These are phyloP conservation scores for Saccopteryx bilineata DNA, from an alignment of 2,113 vertebrate species.

Conservation along the genomic window DNA sequence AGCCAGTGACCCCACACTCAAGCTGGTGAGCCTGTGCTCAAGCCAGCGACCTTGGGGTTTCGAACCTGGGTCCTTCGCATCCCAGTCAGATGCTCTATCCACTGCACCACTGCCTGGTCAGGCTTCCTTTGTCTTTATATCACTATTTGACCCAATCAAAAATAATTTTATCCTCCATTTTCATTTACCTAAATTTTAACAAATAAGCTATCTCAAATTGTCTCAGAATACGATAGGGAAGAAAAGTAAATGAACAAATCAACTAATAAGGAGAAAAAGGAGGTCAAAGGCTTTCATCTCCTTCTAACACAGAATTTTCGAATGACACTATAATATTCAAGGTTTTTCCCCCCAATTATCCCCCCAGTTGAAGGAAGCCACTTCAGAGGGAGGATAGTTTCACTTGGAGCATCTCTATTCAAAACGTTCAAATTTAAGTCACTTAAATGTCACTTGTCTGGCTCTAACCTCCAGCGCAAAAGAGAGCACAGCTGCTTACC, in stretches of 20 bases:
- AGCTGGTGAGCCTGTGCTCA: no score
- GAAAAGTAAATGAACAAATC: neutral
- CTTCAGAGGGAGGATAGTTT: neutral
- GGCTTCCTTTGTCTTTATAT: neutral
- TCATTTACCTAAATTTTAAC: neutral
- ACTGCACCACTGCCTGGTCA: no score
- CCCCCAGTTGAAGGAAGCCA: neutral
- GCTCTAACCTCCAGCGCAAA: rapidly evolving
- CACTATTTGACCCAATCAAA: neutral
- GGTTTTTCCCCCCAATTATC: neutral
- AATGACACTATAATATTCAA: neutral
- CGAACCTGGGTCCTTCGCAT: no score
- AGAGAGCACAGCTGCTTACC: conserved; percentile 86
- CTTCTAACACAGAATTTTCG: neutral
- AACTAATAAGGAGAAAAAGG: neutral
- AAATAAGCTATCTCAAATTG: neutral
- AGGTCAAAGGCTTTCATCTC: neutral
- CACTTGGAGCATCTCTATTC: neutral
- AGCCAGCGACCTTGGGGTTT: no score
- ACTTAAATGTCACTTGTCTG: neutral
- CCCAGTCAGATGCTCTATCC: no score
- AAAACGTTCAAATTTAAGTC: neutral
- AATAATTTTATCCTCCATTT: neutral
- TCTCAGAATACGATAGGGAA: neutral
- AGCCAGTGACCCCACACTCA: no score